Evolutionary conservation across 92 coral and sea anemone species (phyloP).

Genomic region (Isaurus tuberculatus): DNA sequence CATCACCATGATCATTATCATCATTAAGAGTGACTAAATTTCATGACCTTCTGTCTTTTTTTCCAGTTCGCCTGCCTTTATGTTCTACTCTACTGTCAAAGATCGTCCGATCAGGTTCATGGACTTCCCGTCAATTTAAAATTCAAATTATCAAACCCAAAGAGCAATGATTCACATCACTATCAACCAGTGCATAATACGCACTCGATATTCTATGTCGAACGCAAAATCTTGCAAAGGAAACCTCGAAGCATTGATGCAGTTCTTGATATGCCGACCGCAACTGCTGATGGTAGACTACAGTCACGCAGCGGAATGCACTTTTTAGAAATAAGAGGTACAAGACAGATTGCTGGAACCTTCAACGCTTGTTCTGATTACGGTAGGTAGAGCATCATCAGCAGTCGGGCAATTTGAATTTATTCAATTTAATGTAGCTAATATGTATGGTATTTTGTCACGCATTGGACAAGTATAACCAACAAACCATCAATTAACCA

Average conservation of each 20-base stretch:
- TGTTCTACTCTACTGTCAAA: neutral
- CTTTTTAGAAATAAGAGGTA: constrained; percentile 22
- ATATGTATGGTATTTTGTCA: no score
- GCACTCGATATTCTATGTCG: no score
- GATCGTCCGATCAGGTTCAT: constrained; percentile 1
- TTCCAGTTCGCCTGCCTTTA: constrained; percentile 26
- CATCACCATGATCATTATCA: neutral
- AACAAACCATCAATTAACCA: no score
- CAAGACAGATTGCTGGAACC: constrained; percentile 11
- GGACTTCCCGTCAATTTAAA: constrained; percentile 8
- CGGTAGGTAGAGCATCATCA: neutral
- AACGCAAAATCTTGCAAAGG: neutral
- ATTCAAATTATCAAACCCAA: constrained; percentile 3
- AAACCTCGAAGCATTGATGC: constrained; percentile 13
- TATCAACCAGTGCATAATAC: neutral
- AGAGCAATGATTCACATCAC: neutral
- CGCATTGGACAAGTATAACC: no score
- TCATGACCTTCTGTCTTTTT: neutral
- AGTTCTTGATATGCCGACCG: constrained; percentile 14
- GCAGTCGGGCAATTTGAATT: neutral
- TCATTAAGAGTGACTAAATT: neutral
- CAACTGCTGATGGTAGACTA: neutral
- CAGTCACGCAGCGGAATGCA: constrained; percentile 15
- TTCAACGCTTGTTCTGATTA: neutral
- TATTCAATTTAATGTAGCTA: no score